Conservation (phyloP, 1,140 invertebrate species). For the Rhagoletis zephyria region DNA sequence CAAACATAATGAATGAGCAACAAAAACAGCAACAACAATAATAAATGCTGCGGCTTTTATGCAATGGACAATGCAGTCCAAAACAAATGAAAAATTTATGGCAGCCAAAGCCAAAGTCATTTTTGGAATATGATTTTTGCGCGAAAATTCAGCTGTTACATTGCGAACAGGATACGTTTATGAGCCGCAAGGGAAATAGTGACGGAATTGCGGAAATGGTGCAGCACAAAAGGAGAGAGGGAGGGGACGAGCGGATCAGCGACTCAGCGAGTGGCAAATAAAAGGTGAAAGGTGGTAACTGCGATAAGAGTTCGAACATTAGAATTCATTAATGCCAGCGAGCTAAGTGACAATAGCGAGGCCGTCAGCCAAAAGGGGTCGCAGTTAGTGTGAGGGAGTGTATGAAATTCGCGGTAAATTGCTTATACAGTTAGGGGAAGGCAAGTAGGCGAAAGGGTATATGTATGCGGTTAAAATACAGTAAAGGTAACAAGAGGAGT, state of each 20-base stretch:
- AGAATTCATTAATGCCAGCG: conserved; percentile 45
- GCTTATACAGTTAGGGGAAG: not conserved
- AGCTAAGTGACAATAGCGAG: conserved; percentile 8
- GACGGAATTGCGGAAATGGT: not conserved
- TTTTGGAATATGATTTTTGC: conserved; percentile 43
- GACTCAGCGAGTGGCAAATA: not conserved
- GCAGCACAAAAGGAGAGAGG: not conserved
- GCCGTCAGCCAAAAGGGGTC: too few relatives aligned
- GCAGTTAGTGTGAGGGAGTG: not conserved
- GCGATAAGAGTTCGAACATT: conserved; percentile 51
- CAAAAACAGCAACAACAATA: not conserved
- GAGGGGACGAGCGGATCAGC: not conserved
- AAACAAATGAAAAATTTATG: not conserved
- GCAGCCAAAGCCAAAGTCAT: not conserved
- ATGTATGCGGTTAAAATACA: not conserved
- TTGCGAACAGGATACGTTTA: not conserved
- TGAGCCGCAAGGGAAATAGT: not conserved
- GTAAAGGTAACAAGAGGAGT: not conserved
- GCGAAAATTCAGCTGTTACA: conserved; percentile 33
- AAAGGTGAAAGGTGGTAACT: not conserved
- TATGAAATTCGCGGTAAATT: conserved; percentile 26
- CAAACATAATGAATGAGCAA: conserved; percentile 12
- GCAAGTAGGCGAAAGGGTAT: not conserved
- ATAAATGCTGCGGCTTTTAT: not conserved
- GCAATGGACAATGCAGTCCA: conserved; percentile 21